phyloP scores from a whole-genome alignment of 2,888 invertebrate species.

The Platynereis dumerilii region DNA sequence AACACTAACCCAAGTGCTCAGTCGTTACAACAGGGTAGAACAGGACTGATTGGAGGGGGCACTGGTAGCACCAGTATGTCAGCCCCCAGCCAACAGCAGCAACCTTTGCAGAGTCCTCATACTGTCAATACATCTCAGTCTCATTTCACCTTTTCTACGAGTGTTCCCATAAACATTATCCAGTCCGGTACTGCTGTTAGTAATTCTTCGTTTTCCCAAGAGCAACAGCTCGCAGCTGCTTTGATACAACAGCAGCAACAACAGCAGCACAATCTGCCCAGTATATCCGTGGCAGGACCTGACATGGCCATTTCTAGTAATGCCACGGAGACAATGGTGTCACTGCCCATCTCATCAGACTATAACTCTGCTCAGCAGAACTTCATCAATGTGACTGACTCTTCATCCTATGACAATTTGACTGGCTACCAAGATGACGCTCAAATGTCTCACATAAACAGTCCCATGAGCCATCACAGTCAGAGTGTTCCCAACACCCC shows the following conservation, averaged over 20 bases:
- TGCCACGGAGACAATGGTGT: conserved; percentile 13
- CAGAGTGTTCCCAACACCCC: conserved; percentile 1
- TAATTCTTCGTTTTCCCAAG: conserved; percentile 20
- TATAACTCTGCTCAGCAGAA: conserved; percentile 51
- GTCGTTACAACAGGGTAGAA: too few species aligned
- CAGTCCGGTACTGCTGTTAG: too few species aligned
- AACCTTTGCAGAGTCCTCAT: conserved; percentile 36
- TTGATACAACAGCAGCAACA: conserved; percentile 13
- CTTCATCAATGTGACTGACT: conserved; percentile 45
- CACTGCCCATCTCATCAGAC: conserved; percentile 63
- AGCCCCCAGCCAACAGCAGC: conserved; percentile 30
- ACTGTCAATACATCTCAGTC: too few species aligned
- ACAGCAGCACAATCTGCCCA: conserved; percentile 28
- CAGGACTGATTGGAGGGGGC: too few species aligned
- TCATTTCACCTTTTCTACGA: too few species aligned
- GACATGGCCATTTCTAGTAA: conserved; percentile 14
- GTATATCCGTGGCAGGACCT: conserved; percentile 5
- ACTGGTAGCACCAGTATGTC: too few species aligned
- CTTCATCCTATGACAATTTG: neutral
- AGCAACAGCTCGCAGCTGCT: conserved; percentile 35
- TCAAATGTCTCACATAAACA: too few species aligned
- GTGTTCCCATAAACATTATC: too few species aligned
- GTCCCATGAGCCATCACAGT: too few species aligned
- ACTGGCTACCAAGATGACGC: too few species aligned
- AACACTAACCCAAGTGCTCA: too few species aligned